Evolutionary conservation across 1,140 invertebrate genomes (phyloP).

Genomic region (Apis laboriosa): DNA sequence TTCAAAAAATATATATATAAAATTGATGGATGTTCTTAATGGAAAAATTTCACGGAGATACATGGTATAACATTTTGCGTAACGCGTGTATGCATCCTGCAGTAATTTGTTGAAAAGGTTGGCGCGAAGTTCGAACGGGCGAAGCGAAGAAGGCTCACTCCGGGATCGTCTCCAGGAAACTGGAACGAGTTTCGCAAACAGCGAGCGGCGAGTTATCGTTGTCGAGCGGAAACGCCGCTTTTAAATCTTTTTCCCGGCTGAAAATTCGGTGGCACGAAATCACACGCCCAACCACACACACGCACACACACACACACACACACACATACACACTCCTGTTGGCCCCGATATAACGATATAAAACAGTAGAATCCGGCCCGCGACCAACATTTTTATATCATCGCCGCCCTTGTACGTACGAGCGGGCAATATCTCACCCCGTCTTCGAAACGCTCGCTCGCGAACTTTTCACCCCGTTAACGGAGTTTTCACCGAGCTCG

Average conservation of each 20-base stretch:
- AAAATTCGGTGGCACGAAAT: neutral
- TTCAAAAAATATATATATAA: neutral
- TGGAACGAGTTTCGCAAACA: neutral
- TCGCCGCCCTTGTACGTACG: conserved; percentile 31
- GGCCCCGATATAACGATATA: conserved; percentile 46
- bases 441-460: conserved; percentile 42
- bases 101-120: neutral
- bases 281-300: neutral
- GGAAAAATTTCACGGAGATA: no score
- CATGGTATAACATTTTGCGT: no score
- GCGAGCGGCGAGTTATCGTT: neutral
- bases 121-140: neutral
- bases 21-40: neutral
- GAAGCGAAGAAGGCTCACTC: neutral
- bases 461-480: conserved; percentile 63
- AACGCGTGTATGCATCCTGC: neutral
- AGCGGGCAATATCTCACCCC: conserved; percentile 50
- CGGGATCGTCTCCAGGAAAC: neutral
- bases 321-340: no score
- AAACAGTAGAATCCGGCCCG: conserved; percentile 37
- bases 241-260: conserved; percentile 12
- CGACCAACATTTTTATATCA: conserved; percentile 50
- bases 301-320: no score
- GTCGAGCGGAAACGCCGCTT: neutral
- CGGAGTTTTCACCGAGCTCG: conserved; percentile 36